phyloP scores from a whole-genome alignment of 1,140 invertebrate species.

The Drosophila trapezifrons region DNA sequence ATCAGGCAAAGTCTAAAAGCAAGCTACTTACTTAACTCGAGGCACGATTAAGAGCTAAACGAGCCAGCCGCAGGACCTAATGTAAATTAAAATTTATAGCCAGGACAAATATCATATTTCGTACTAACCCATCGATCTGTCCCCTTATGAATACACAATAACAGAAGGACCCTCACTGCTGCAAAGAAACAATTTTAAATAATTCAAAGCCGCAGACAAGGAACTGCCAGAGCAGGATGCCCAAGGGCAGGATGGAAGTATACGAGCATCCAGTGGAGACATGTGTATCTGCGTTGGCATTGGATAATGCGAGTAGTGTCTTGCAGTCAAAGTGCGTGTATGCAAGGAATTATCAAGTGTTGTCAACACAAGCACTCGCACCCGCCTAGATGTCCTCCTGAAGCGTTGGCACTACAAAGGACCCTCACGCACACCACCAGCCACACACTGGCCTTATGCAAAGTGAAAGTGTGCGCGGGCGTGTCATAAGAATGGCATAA shows the following conservation, averaged over 20 bases:
- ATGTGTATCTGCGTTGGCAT: conserved; percentile 21
- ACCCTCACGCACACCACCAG: conserved; percentile 16
- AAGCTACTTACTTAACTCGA: neutral
- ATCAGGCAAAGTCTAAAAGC: neutral
- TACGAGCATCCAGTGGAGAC: conserved; percentile 55
- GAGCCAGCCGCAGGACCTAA: neutral
- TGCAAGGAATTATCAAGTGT: conserved; percentile 81
- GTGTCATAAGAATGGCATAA: conserved; percentile 73
- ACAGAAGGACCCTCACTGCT: conserved; percentile 20
- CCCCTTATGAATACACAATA: conserved; percentile 63
- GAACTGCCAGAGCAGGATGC: conserved; percentile 22
- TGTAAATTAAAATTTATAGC: conserved; percentile 41
- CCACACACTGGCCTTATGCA: conserved; percentile 62
- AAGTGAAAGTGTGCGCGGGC: conserved; percentile 78
- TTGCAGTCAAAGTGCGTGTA: conserved; percentile 74
- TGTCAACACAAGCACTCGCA: conserved; percentile 58
- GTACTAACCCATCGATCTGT: conserved; percentile 30
- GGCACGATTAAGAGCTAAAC: conserved; percentile 53
- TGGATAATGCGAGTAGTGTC: conserved; percentile 28
- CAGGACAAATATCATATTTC: conserved; percentile 31
- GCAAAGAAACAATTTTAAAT: conserved; percentile 72
- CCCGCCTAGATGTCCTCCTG: conserved; percentile 23
- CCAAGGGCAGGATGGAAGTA: conserved; percentile 18
- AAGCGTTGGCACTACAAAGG: conserved; percentile 62
- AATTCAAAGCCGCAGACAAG: conserved; percentile 72